A percentile compares a stretch with the other conserved stretches of the same genome.
Evolutionary conservation across 2,113 vertebrate genomes (phyloP).

Genomic region (Sebastes fasciatus): DNA sequence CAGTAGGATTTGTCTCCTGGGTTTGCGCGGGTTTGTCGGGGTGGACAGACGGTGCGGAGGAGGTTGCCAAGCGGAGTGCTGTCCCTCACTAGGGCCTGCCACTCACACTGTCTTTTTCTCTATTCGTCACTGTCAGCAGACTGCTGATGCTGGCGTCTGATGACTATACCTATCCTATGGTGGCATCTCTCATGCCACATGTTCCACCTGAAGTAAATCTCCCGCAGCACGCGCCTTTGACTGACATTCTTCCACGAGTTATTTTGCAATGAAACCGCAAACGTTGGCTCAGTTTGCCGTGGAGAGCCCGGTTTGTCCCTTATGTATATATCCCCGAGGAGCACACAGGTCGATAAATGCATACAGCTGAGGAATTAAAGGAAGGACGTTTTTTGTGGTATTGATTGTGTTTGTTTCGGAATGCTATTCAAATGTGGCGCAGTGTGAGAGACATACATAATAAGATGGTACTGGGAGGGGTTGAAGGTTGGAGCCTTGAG

Average conservation of each 20-base stretch:
- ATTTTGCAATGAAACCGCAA: slow-evolving; percentile 54
- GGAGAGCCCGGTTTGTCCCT: slow-evolving; percentile 17
- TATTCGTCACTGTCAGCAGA: slow-evolving; percentile 78
- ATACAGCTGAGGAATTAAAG: slow-evolving; percentile 62
- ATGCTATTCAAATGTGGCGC: slow-evolving; percentile 57
- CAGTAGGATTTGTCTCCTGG: slow-evolving; percentile 67
- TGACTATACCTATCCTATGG: slow-evolving; percentile 55
- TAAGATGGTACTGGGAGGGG: slow-evolving; percentile 24
- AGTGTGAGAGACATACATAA: slow-evolving; percentile 55
- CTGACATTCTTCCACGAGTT: slow-evolving; percentile 48
- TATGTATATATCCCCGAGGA: slow-evolving; percentile 37
- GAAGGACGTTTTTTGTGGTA: slow-evolving; percentile 60
- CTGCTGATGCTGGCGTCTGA: slow-evolving; percentile 71
- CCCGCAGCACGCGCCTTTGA: slow-evolving; percentile 34
- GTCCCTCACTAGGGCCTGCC: slow-evolving; percentile 74
- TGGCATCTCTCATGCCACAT: slow-evolving; percentile 61
- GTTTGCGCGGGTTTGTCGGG: slow-evolving; percentile 57
- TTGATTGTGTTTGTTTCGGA: slow-evolving; percentile 64
- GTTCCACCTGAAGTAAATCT: slow-evolving; percentile 55
- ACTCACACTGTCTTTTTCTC: slow-evolving; percentile 79
- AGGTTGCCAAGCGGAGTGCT: slow-evolving; percentile 52
- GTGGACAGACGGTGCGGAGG: slow-evolving; percentile 68
- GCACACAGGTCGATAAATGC: slow-evolving; percentile 60
- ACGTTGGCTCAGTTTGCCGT: slow-evolving; percentile 34
- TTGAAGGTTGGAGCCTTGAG: slow-evolving; percentile 67